Evolutionary conservation across 2,113 vertebrate species (phyloP), one percentile per base, ranked within the genome.

Genomic region (Patagioenas fasciata): DNA sequence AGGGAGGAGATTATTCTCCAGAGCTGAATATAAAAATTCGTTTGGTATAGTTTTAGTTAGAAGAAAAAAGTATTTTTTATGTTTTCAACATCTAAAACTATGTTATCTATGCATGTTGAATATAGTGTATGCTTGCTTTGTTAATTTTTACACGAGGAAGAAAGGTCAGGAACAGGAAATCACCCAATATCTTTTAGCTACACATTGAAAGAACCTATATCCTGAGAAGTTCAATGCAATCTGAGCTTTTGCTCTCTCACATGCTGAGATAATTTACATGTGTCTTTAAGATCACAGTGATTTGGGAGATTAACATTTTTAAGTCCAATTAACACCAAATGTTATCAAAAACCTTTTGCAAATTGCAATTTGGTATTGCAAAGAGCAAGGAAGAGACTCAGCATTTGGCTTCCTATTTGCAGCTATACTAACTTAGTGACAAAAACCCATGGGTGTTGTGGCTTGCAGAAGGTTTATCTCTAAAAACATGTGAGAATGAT

Each of bases 301-400:
- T 94, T 88, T 80, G 90, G 51, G 40, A 31, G 7, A 91, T 96
- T 85, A 90, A 88, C 82, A 80, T 96, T 95, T 93, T 91, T 44
- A 54, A 93, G 91, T 88, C 82, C 19, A 94, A 94, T 94, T 95
- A 95, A 80, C 91, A 90, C 62, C 79, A 94, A 97, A 94, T 87
- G 81, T 69, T 95, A 70, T 70, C 70, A 91, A 91, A 95, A 96
- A n/a, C 67, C 60, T 85, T 93, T 94, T 60, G 38, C 60, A 94
- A 93, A 93, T 90, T 88, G 64, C 61, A 93, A 9, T 86, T 92
- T 95, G 32, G 77, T 86, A 47, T 61, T 56, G 89, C 80, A 93
- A 88, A 91, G 66, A 88, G 48, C 77, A 91, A 60, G 48, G 72
- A 66, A 80, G 82, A 74, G 93, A 73, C 34, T 47, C 64, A 51